A percentile compares a stretch with the other conserved stretches of the same genome.
These are phyloP conservation scores for Sylvia borin DNA, from an alignment of 2,797 vertebrate genomes.

Conservation along the genomic window DNA sequence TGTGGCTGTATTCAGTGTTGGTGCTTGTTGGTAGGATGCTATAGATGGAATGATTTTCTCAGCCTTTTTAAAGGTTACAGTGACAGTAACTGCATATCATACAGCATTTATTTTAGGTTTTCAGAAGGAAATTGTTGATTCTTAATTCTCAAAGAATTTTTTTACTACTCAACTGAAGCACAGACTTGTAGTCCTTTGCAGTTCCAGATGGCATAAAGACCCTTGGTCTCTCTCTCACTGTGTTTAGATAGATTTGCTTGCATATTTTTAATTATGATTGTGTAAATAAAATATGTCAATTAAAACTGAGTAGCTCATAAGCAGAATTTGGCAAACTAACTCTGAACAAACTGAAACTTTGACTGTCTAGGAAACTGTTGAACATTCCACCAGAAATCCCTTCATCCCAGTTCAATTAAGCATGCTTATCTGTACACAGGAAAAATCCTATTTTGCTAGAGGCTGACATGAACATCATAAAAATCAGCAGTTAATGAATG, in stretches of 20 bases:
- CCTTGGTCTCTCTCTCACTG: neutral
- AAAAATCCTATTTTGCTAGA: neutral
- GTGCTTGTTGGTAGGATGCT: neutral
- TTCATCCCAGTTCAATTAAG: neutral
- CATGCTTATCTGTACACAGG: neutral
- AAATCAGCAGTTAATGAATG: neutral
- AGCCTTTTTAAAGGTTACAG: neutral
- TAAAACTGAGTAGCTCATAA: neutral
- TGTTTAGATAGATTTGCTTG: neutral
- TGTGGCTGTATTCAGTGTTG: neutral
- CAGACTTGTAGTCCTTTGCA: neutral
- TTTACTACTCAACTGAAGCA: neutral
- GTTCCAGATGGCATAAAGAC: neutral
- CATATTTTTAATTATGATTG: neutral
- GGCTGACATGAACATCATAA: neutral
- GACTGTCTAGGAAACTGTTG: neutral
- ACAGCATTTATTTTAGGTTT: neutral
- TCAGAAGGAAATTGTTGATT: neutral
- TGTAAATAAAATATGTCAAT: neutral
- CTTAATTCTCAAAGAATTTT: neutral
- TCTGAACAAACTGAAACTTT: neutral
- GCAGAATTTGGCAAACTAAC: neutral
- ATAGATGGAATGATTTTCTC: neutral
- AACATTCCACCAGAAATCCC: neutral
- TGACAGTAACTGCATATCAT: neutral